Evolutionary conservation across 2,113 vertebrate species (phyloP), one percentile per base, ranked within the genome.

Genomic region (Oryzias melastigma): DNA sequence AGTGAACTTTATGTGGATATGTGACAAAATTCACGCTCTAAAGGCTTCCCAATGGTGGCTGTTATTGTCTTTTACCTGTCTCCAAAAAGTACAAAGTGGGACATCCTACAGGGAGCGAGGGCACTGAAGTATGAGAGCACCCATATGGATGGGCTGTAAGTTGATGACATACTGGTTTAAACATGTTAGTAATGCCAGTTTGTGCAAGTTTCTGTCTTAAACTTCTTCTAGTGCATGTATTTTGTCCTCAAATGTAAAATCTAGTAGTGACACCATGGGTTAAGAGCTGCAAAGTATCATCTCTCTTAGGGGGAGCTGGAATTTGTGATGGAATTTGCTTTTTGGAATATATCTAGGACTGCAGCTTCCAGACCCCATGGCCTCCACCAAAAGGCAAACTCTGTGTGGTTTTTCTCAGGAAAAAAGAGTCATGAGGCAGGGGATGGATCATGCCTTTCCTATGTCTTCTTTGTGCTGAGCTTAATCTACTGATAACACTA

Each of bases 381-480:
- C 78, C 71, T 78, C 59, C 56, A 71, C 73, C 56, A 46, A 87
- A 91, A 90, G 85, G 90, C 75, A 77, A 90, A 75, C 80, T 77
- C 78, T 77, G 67, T 64, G 57, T 73, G 73, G 65, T 61, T 90
- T 85, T 71, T 53, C 81, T 64, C 67, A 58, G 46, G 18, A 48
- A 89, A 77, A 90, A 90, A 83, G 73, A 66, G 71, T 84, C 57
- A 71, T 62, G 20, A 75, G 77, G 74, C 56, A 65, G 78, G 80
- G 73, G 68, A 71, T 58, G 67, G 75, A 73, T 85, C 71, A 78
- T 55, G 62, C 65, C 51, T 52, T 58, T 83, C 62, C 65, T 19
- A 59, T 54, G 46, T 54, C 73, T 58, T 68, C 27, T 63, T 55
- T 83, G 50, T 42, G 52, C 29, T 58, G 77, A 35, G 42, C 67